Evolutionary conservation across 2,797 vertebrate species (phyloP), one percentile per base, ranked within the genome.

Genomic region (Taenioides sp.): DNA sequence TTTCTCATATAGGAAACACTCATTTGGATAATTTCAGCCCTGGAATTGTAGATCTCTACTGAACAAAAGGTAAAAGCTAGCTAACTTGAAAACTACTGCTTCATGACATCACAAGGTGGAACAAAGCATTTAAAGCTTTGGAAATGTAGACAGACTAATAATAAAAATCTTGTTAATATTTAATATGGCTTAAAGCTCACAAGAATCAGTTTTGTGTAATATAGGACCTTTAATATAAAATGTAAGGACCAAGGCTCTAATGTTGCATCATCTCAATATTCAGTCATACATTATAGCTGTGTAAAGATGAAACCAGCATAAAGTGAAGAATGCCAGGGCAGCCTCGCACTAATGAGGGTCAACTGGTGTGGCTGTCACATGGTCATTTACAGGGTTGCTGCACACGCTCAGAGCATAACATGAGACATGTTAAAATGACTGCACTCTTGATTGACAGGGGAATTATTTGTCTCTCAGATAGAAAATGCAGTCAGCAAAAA

Each of bases 311-410:
- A 54, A 20, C 14, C 52, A 54, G 65, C 65, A 54, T 50, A 4
- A 52, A 28, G 43, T 27, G 16, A 27, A 49, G 65, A 66, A 66
- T 66, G 17, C 5, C 9, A 20, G 25, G 11, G 65, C 25, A 31
- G 25, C 16, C 16, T 18, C 25, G 5, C 64, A 50, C 25, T 28
- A 52, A 52, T n/a, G 27, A 66, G 65, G 65, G 65, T 28, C 65
- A 66, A 27, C 65, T 66, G 25, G 17, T 9, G 17, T 52, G 25
- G 27, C 25, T 34, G 65, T 66, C 65, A 54, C 25, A 66, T 54
- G 25, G 17, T 49, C 16, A 10, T 66, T 66, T 66, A 66, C 18
- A 52, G 23, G 17, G 16, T 43, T 66, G 11, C 64, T 66, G 47
- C 64, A 31, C 16, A 23, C 23, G 2, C 43, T 47, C 63, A 23